Conservation (phyloP, 2,797 vertebrate species). For the Enteromius mattozi region DNA sequence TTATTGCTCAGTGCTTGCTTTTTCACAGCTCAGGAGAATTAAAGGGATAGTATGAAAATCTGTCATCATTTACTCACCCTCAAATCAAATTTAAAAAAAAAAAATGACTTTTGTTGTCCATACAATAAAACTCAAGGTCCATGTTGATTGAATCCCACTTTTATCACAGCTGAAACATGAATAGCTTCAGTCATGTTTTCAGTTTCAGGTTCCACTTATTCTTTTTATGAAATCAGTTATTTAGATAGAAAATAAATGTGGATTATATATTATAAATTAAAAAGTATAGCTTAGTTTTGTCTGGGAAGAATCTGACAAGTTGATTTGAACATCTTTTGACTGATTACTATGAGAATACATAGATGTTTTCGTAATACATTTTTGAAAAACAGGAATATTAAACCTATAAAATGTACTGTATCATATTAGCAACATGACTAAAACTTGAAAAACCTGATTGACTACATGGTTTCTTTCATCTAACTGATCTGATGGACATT, state of each 20-base stretch:
- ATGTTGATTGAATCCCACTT: not conserved
- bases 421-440: too few relatives aligned
- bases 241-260: not conserved
- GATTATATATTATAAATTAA: not conserved
- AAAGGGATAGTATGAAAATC: not conserved
- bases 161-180: not conserved
- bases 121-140: not conserved
- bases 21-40: not conserved
- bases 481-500: too few relatives aligned
- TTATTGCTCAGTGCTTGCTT: not conserved
- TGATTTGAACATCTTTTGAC: not conserved
- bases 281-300: not conserved
- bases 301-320: not conserved
- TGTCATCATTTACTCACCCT: not conserved
- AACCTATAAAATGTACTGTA: not conserved
- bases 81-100: not conserved
- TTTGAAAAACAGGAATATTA: not conserved
- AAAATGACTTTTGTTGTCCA: not conserved
- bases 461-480: not conserved
- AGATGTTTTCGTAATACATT: not conserved
- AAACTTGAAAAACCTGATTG: not conserved
- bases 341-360: not conserved
- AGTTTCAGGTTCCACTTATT: not conserved
- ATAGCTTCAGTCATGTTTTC: not conserved
- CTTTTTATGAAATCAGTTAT: not conserved